Base-by-base conservation (phyloP, 2,888 invertebrate genomes). In the Apamea crenata region DNA sequence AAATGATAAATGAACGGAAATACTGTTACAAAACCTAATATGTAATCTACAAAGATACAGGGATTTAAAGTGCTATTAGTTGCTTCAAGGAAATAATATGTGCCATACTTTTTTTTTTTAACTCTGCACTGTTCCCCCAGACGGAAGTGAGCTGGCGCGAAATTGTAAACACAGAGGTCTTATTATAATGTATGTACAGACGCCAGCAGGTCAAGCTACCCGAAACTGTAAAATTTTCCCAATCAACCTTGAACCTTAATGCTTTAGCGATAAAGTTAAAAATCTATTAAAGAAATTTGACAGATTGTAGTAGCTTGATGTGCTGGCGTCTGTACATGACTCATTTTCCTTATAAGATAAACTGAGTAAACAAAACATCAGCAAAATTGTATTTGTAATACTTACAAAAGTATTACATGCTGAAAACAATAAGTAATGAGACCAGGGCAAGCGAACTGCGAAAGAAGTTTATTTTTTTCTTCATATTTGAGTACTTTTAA, bases 1-100 rank as follows among this genome's bases (percentile, higher is more conserved):
- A 72, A 63, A 72, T 32, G 61, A 50, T 78, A 72, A 63, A 72
- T 32, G 2, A 29, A 82, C 68, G 53, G 63, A 81, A 63, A 77
- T 40, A 71, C 18, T 50, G 32, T 36, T 29, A 69, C 47, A 66
- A 83, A 69, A 47, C n/a, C 14, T 8, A 40, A 50, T 69, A n/a
- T n/a, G n/a, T n/a, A 50, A 71, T 84, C 68, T 72, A 71, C 7
- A 83, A 71, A 84, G 66, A 71, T 70, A 84, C 2, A 18, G 56
- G 14, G 12, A 44, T 56, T 56, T 47, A 12, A 61, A 81, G 63
- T 81, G 77, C 18, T 68, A 36, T 53, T 76, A 25, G 10, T 76
- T 68, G 36, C 18, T 81, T 77, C n/a, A 4, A n/a, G 29, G 40
- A 83, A 83, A 56, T 63, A 61, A 81, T 56, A 14, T 32, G 21